Conservation (phyloP, 1,140 invertebrate genomes). For the Heliconius hewitsoni region DNA sequence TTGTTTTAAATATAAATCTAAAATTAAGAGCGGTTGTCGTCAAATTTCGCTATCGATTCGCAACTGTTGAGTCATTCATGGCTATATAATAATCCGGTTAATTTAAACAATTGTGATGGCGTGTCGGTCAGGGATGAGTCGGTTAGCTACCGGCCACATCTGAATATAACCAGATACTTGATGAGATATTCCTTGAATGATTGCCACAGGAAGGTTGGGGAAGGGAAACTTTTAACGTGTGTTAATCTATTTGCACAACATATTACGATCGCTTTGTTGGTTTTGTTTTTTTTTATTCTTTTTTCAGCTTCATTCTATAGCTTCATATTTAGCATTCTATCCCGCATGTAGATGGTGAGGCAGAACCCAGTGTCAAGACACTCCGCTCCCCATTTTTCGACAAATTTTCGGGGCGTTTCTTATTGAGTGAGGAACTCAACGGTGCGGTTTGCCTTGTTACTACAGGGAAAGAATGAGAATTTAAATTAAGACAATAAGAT, state of each 20-base stretch:
- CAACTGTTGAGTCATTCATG: constrained; percentile 14
- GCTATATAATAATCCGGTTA: constrained; percentile 22
- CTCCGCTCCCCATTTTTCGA: too few species aligned
- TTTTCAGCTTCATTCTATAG: too few species aligned
- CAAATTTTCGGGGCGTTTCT: too few species aligned
- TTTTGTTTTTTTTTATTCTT: too few species aligned
- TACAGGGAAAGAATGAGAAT: too few species aligned
- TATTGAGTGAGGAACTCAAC: too few species aligned
- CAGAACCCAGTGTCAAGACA: too few species aligned
- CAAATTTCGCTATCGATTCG: constrained; percentile 4
- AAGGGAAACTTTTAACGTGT: neutral
- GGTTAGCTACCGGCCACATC: neutral
- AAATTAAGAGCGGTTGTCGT: neutral
- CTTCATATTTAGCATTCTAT: too few species aligned
- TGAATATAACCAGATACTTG: constrained; percentile 15
- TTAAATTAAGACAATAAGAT: too few species aligned
- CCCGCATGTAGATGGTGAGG: too few species aligned
- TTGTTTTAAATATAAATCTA: too few species aligned
- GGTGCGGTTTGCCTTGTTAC: too few species aligned
- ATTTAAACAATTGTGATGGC: constrained; percentile 26
- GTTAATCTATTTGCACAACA: neutral
- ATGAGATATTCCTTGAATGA: constrained; percentile 18
- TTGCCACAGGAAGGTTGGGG: neutral
- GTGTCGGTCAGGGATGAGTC: constrained; percentile 11
- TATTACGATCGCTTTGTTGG: neutral